These are phyloP conservation scores for Meghimatium bilineatum DNA, from an alignment of 2,888 invertebrate species.

Conservation along the genomic window DNA sequence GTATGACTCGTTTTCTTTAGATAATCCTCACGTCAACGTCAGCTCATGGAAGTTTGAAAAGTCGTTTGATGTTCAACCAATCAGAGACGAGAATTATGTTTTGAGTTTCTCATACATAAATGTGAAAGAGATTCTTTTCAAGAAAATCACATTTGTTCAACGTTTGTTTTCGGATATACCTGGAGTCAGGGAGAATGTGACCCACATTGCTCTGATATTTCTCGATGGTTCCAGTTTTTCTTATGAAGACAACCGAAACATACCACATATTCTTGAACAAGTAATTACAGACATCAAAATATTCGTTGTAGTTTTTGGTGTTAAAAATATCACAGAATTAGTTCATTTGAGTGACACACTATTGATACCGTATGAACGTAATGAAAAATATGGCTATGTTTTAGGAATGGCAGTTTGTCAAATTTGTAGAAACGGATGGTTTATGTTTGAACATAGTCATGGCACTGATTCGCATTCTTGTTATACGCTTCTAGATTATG, in stretches of 20 bases:
- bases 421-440: not conserved
- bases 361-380: not conserved
- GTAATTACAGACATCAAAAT: not conserved
- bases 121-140: not conserved
- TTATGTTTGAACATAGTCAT: not conserved
- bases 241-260: not conserved
- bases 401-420: not conserved
- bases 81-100: too few species aligned
- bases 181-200: not conserved
- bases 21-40: too few species aligned
- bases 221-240: not conserved
- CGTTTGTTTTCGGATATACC: not conserved
- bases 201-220: not conserved
- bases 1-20: too few species aligned
- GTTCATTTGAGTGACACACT: not conserved
- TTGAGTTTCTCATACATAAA: not conserved
- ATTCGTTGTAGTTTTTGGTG: not conserved
- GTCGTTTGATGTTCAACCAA: too few species aligned
- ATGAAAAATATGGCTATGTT: too few species aligned
- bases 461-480: not conserved
- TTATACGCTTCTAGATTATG: not conserved
- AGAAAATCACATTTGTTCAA: not conserved
- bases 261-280: not conserved
- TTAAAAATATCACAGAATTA: not conserved
- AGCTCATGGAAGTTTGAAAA: too few species aligned